Evolutionary conservation across 2,888 invertebrate genomes (phyloP).

Genomic region (Boloria selene): DNA sequence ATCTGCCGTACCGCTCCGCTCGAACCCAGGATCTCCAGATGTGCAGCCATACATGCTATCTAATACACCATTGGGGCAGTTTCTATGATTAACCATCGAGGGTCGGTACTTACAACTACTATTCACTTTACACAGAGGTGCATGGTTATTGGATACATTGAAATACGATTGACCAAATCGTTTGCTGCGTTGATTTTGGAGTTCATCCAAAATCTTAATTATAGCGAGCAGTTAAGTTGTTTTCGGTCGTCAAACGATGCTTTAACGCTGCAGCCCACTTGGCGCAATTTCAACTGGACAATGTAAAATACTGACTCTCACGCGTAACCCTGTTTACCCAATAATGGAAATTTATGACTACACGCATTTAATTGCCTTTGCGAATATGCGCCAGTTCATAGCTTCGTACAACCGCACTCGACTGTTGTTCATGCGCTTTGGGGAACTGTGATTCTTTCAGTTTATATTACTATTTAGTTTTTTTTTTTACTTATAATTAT

Average conservation of each 20-base stretch:
- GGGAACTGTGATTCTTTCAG: neutral
- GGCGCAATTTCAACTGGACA: slow-evolving; percentile 31
- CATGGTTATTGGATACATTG: slow-evolving; percentile 8
- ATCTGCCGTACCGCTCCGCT: too few relatives aligned
- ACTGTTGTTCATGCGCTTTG: neutral
- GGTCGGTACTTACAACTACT: neutral
- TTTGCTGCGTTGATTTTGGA: slow-evolving; percentile 26
- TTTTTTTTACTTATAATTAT: too few relatives aligned
- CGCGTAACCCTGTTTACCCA: slow-evolving; percentile 30
- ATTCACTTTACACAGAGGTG: neutral
- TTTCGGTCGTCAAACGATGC: slow-evolving; percentile 31
- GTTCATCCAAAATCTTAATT: slow-evolving; percentile 34
- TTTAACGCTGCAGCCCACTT: slow-evolving; percentile 27
- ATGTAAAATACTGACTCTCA: slow-evolving; percentile 31
- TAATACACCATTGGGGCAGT: too few relatives aligned
- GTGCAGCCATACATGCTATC: too few relatives aligned
- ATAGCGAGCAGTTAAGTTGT: slow-evolving; percentile 34
- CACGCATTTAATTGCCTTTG: slow-evolving; percentile 20
- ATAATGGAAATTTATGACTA: slow-evolving; percentile 27
- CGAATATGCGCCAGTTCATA: slow-evolving; percentile 12
- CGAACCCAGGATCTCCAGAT: too few relatives aligned
- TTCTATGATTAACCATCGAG: too few relatives aligned
- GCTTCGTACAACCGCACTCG: neutral
- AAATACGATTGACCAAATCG: slow-evolving; percentile 17
- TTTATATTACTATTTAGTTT: too few relatives aligned